Base-by-base conservation (phyloP, 2,113 vertebrate species). In the Mola mola region DNA sequence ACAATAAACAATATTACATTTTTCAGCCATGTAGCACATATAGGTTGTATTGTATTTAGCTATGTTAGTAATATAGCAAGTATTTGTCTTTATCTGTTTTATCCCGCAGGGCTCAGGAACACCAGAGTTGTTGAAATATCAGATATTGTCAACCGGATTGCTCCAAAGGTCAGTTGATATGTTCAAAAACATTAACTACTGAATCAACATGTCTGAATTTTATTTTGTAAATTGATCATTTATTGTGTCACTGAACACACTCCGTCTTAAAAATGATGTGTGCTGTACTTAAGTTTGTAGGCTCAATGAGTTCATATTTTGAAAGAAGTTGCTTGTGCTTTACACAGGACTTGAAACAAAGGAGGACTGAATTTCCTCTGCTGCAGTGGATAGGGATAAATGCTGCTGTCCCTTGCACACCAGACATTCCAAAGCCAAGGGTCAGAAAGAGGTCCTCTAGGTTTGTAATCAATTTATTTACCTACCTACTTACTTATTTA, bases 111-210 rank as follows among this genome's bases (percentile, higher is more conserved):
- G 84, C 68, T 60, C 78, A 37, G 76, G 91, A 90, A 63, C 65
- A 78, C 58, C 50, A 87, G 83, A 13, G 73, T 76, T n/a, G 92
- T 96, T 64, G 93, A 95, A 75, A 97, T 98, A 82, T 93, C 96
- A 0, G 95, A 98, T 68, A 95, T 97, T 59, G 96, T 96, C 36
- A 95, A 93, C 83, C 92, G 96, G 2, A 96, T 98, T 75, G 96
- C 95, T 81, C 96, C 96, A 71, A 94, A 96, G 94, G 96, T 98
- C 90, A 91, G 53, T 78, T 9, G 1, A 40, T 52, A 0, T 43
- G 4, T 55, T 20, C 22, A 12, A 4, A 3, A 49, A 25, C 29
- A 13, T 25, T 28, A 5, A 41, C 21, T 21, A 2, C 2, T 19
- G 17, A 41, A 13, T 22, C 2, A 5, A 6, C 16, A 20, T 6